A percentile compares a stretch with the other conserved stretches of the same genome.
These are phyloP conservation scores for Gymnarchus niloticus DNA, from an alignment of 2,113 vertebrate species.

Conservation along the genomic window DNA sequence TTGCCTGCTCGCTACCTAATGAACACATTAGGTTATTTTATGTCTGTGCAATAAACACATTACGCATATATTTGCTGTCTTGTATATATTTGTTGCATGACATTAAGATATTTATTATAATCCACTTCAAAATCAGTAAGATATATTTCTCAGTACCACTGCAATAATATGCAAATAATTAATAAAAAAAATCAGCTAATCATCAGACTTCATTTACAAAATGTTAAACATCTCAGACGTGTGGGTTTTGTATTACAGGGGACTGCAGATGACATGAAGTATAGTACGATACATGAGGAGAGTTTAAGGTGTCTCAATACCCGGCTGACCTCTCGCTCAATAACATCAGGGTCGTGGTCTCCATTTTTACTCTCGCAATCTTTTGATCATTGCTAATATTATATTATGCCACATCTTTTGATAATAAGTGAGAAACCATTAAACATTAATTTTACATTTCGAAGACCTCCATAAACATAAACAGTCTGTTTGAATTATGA, in stretches of 20 bases:
- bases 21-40: constrained; percentile 28
- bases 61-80: background rate
- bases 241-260: background rate
- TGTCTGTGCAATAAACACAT: background rate
- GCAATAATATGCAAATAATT: background rate
- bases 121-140: background rate
- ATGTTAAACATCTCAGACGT: background rate
- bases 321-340: no score
- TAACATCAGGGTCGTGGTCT: no score
- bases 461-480: background rate
- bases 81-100: background rate
- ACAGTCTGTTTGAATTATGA: background rate
- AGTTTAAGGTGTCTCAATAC: background rate
- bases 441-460: background rate
- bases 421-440: background rate
- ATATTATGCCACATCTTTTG: background rate
- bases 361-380: background rate
- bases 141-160: background rate
- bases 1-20: constrained; percentile 28
- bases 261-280: background rate
- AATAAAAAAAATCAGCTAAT: no score
- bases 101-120: background rate
- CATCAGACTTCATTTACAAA: background rate
- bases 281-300: background rate
- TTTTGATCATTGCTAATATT: background rate